A percentile compares a stretch with the other conserved stretches of the same genome.
Evolutionary conservation across 92 coral and sea anemone species (phyloP).

Genomic region (Epizoanthus scotinus): DNA sequence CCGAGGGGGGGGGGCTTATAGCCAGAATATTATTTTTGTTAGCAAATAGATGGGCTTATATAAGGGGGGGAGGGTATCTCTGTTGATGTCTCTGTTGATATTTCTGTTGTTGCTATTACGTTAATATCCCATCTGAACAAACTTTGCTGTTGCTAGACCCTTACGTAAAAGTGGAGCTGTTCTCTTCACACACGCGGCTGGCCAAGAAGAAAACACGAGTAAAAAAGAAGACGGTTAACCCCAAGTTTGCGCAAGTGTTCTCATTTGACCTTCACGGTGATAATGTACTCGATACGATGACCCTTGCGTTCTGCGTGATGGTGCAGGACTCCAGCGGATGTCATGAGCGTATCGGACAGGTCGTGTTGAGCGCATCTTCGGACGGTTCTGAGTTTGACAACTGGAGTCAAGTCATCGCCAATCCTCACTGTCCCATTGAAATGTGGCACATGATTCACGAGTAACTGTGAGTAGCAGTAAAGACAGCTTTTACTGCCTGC

Average conservation of each 20-base stretch:
- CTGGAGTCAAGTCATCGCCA: slow-evolving; percentile 97
- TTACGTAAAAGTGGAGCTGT: slow-evolving; percentile 93
- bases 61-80: no score
- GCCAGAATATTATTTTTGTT: no score
- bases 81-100: no score
- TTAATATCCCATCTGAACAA: neutral
- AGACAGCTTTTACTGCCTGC: neutral
- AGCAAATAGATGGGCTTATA: no score
- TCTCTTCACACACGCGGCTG: slow-evolving; percentile 78
- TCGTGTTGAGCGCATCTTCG: slow-evolving; percentile 90
- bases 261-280: slow-evolving; percentile 94
- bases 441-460: slow-evolving; percentile 99
- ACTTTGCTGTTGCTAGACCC: slow-evolving; percentile 71
- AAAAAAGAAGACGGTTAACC: slow-evolving; percentile 95
- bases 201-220: slow-evolving; percentile 97
- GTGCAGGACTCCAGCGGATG: slow-evolving; percentile 97
- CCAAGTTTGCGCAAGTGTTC: slow-evolving; percentile 92
- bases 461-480: slow-evolving; percentile 27
- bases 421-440: slow-evolving; percentile 98
- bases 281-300: slow-evolving; percentile 82
- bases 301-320: slow-evolving; percentile 82
- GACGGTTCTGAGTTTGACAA: slow-evolving; percentile 97
- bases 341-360: slow-evolving; percentile 97
- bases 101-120: no score
- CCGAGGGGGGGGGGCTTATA: no score